Conservation (phyloP, 2,113 vertebrate genomes). For the Anser cygnoides region DNA sequence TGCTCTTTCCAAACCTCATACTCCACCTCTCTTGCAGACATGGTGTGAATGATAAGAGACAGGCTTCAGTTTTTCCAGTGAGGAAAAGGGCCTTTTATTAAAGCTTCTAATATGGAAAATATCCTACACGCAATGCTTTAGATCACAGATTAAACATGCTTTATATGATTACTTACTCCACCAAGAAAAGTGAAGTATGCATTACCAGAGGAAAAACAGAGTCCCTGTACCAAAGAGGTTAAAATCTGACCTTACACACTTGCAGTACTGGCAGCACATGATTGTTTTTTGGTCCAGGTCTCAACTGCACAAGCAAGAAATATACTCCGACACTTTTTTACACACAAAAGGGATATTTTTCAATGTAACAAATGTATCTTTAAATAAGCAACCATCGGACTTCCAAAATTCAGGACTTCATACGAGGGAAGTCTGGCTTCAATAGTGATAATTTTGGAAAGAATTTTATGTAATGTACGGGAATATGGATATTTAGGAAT, state of each 20-base stretch:
- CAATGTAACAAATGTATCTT: not conserved
- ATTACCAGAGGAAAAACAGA: not conserved
- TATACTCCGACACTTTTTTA: not conserved
- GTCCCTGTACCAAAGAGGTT: not conserved
- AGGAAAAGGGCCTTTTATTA: not conserved
- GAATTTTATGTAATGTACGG: not conserved
- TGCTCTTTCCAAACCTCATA: not conserved
- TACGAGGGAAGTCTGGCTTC: not conserved
- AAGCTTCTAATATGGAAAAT: conserved; percentile 5
- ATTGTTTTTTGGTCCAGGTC: not conserved
- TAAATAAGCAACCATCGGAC: not conserved
- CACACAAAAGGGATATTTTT: not conserved
- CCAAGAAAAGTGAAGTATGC: not conserved
- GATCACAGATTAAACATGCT: conserved; percentile 27
- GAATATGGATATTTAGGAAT: not conserved
- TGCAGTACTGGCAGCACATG: not conserved
- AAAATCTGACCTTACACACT: conserved; percentile 24
- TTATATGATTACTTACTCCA: not conserved
- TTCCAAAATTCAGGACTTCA: not conserved
- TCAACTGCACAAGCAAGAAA: not conserved
- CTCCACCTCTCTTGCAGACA: not conserved
- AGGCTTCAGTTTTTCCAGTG: not conserved
- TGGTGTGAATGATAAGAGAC: not conserved
- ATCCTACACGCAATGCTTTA: not conserved
- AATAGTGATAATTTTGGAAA: not conserved